A percentile compares a stretch with the other conserved stretches of the same genome.
phyloP scores from a whole-genome alignment of 2,113 vertebrate genomes.

The Tautogolabrus adspersus region DNA sequence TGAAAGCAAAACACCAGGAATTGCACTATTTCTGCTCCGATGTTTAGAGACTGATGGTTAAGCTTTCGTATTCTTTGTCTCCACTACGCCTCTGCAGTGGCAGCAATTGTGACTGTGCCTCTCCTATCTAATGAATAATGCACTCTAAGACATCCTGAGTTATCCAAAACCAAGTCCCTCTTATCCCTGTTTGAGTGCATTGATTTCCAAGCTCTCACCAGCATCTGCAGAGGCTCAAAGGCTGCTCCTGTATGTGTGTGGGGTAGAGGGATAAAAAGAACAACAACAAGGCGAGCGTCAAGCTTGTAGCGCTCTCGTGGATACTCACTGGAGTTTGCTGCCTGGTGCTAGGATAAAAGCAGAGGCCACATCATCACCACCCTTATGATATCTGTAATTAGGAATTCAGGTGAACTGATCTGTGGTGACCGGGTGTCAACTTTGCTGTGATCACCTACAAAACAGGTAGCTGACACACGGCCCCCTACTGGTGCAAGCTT shows the following conservation, averaged over 20 bases:
- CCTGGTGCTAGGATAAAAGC: conserved; percentile 53
- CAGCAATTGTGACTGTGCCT: conserved; percentile 75
- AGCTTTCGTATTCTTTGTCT: conserved; percentile 71
- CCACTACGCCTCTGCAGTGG: conserved; percentile 55
- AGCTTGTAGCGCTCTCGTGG: conserved; percentile 49
- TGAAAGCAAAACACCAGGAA: conserved; percentile 78
- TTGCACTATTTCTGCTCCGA: conserved; percentile 70
- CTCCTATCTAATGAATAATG: conserved; percentile 89
- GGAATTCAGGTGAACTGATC: conserved; percentile 27
- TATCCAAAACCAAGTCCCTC: conserved; percentile 85
- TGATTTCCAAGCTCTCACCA: conserved; percentile 81
- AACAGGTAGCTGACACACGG: conserved; percentile 38
- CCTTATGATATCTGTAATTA: conserved; percentile 41
- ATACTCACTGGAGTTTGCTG: conserved; percentile 47
- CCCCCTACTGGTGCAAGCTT: conserved; percentile 17
- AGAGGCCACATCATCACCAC: conserved; percentile 16
- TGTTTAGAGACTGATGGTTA: conserved; percentile 81
- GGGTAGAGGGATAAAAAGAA: conserved; percentile 62
- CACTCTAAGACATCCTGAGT: conserved; percentile 83
- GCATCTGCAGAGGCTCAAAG: conserved; percentile 70
- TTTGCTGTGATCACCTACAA: conserved; percentile 46
- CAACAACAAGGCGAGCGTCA: conserved; percentile 57
- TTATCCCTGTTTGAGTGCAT: conserved; percentile 85
- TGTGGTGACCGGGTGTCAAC: conserved; percentile 10
- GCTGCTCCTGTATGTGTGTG: conserved; percentile 43